These are phyloP conservation scores for Heterohyrax brucei DNA, from an alignment of 2,797 vertebrate genomes.

Conservation along the genomic window DNA sequence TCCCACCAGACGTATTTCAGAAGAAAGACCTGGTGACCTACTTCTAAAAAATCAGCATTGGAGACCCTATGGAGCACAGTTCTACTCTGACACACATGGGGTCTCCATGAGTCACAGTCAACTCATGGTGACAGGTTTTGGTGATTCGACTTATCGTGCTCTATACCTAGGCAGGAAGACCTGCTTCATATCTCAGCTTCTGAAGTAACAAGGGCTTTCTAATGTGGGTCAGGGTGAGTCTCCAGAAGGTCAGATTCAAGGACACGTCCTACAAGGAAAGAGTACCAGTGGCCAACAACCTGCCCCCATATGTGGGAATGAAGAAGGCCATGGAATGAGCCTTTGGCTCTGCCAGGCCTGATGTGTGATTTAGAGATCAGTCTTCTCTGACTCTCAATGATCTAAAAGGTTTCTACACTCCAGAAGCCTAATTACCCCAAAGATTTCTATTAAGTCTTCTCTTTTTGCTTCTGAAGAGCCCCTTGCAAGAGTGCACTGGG, in stretches of 20 bases:
- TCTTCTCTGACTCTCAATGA: constrained; percentile 76
- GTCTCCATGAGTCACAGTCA: background rate
- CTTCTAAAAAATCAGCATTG: background rate
- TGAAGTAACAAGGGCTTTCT: background rate
- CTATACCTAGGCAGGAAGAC: background rate
- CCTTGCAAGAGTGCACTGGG: constrained; percentile 85
- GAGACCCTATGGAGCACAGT: background rate
- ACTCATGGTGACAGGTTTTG: background rate
- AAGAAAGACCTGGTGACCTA: background rate
- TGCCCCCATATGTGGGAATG: rapidly evolving
- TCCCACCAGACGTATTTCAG: background rate
- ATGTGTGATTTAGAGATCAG: constrained; percentile 67
- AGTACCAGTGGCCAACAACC: background rate
- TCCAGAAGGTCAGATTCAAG: background rate
- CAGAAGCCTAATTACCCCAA: constrained; percentile 87
- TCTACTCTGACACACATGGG: background rate
- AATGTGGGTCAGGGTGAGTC: background rate
- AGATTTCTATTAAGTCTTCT: constrained; percentile 84
- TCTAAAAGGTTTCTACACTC: constrained; percentile 85
- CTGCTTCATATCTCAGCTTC: background rate
- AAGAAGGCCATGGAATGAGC: rapidly evolving
- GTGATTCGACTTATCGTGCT: background rate
- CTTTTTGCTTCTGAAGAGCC: constrained; percentile 82
- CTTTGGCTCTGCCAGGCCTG: background rate
- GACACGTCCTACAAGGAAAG: rapidly evolving